Conservation (phyloP, 2,888 invertebrate species). For the Strigamia transsilvanica region DNA sequence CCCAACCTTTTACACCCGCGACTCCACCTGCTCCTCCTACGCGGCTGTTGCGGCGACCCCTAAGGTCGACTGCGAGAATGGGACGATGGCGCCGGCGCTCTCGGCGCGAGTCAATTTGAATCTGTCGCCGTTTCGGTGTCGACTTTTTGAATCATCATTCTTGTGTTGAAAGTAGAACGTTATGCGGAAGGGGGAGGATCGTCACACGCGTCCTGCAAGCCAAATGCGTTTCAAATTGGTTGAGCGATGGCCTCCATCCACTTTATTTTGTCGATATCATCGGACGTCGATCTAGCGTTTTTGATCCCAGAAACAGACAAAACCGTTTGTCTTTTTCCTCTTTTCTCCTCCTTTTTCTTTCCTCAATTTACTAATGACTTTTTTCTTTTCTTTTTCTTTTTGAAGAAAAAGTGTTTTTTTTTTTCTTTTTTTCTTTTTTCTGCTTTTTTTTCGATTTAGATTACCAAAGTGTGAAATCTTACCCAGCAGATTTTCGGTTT, state of each 20-base stretch:
- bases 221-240: constrained; percentile 49
- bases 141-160: constrained; percentile 23
- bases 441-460: neutral
- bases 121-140: constrained; percentile 3
- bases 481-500: constrained; percentile 1
- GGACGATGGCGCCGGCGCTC: neutral
- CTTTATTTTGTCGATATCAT: constrained; percentile 47
- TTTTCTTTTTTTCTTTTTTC: neutral
- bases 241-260: constrained; percentile 48
- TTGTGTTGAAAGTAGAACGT: constrained; percentile 1
- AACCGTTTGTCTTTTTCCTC: constrained; percentile 6
- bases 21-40: constrained; percentile 30
- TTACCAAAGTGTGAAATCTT: neutral
- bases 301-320: constrained; percentile 15
- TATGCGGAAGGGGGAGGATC: constrained; percentile 27
- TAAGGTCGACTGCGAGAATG: neutral
- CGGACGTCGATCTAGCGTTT: constrained; percentile 27
- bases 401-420: neutral
- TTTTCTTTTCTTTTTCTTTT: neutral
- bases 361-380: constrained; percentile 27
- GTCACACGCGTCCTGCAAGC: constrained; percentile 32
- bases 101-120: constrained; percentile 19
- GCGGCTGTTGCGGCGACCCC: constrained; percentile 34
- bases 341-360: neutral
- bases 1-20: constrained; percentile 27